Evolutionary conservation across 2,888 invertebrate species (phyloP).

Genomic region (Drosophila paramelanica): DNA sequence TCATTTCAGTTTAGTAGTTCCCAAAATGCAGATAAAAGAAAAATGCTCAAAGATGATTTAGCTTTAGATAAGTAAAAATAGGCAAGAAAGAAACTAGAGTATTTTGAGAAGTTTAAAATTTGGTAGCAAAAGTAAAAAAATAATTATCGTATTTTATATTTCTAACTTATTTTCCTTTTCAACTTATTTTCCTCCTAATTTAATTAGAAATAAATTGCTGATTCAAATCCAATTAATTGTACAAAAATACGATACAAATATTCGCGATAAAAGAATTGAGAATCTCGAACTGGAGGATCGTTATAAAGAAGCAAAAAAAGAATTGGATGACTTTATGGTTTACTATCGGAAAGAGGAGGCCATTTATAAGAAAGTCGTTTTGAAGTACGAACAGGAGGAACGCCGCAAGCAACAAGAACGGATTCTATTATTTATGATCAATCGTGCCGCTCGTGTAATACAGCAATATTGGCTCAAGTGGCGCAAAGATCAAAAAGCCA

Average conservation of each 20-base stretch:
- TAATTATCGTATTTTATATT: too few relatives aligned
- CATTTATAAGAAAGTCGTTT: conserved; percentile 73
- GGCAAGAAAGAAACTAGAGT: too few relatives aligned
- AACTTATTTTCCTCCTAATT: background rate
- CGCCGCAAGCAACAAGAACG: conserved; percentile 76
- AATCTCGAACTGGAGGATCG: conserved; percentile 71
- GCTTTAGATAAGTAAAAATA: too few relatives aligned
- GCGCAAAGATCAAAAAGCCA: conserved; percentile 69
- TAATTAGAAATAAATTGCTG: conserved; percentile 77
- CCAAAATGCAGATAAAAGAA: too few relatives aligned
- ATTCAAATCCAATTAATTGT: conserved; percentile 79
- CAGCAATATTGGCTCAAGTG: conserved; percentile 81
- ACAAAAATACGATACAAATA: conserved; percentile 81
- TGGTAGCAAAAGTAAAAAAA: too few relatives aligned
- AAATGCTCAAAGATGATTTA: too few relatives aligned
- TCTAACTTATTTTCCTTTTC: too few relatives aligned
- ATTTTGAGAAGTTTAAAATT: too few relatives aligned
- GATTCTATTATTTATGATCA: conserved; percentile 83
- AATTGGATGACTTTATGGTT: conserved; percentile 77
- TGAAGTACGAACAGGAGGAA: conserved; percentile 76
- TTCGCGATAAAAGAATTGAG: conserved; percentile 81
- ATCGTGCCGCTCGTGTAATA: conserved; percentile 82
- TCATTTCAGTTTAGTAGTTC: too few relatives aligned
- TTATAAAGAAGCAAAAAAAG: conserved; percentile 65
- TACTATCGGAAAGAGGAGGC: conserved; percentile 74